Conservation (phyloP, 2,113 vertebrate species). For the Tricholaema leucomelas region DNA sequence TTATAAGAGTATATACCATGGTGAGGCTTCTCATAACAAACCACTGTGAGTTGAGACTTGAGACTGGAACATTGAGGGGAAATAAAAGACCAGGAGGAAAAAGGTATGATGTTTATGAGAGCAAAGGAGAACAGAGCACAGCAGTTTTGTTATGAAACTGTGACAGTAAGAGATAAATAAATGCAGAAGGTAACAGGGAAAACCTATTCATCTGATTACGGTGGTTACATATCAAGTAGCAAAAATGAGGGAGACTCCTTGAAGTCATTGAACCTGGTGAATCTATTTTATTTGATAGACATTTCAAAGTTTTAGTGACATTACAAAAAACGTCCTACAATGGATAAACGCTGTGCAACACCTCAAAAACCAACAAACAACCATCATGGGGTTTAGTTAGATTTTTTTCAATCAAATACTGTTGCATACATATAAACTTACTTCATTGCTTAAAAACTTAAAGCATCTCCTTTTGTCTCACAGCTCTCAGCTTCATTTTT, state of each 20-base stretch:
- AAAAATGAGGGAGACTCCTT: background rate
- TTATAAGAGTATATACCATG: background rate
- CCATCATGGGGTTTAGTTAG: accelerated
- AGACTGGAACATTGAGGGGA: accelerated
- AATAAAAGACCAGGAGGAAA: background rate
- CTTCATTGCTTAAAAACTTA: background rate
- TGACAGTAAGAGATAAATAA: background rate
- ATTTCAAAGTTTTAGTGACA: background rate
- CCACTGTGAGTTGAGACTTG: background rate
- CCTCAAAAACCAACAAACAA: background rate
- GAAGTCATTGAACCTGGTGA: background rate
- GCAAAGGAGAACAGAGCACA: background rate
- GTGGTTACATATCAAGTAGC: background rate
- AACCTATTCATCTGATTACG: background rate
- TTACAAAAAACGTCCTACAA: background rate
- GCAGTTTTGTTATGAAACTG: background rate
- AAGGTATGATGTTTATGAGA: background rate
- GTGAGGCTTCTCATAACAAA: background rate
- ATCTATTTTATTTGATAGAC: background rate
- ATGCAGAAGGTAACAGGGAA: background rate
- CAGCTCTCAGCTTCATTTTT: background rate
- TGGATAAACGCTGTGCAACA: background rate
- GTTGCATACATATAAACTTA: background rate
- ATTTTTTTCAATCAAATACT: background rate
- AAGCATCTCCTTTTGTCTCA: background rate